phyloP scores from a whole-genome alignment of 2,113 vertebrate genomes.

The Mystacornis crossleyi region DNA sequence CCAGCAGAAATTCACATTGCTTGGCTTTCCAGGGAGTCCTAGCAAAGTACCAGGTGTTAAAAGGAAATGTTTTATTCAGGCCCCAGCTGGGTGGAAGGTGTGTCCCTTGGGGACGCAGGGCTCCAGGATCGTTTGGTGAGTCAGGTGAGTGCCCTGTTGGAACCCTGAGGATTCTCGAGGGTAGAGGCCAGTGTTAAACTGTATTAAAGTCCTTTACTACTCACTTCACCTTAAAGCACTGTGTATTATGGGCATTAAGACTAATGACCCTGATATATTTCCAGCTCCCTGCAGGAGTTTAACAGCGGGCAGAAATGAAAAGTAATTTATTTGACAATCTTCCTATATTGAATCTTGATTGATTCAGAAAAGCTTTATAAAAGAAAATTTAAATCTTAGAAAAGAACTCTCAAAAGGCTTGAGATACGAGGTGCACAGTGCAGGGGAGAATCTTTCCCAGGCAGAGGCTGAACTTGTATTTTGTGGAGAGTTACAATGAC shows the following conservation, averaged over 20 bases:
- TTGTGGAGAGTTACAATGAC: neutral
- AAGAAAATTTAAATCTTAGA: slow-evolving; percentile 25
- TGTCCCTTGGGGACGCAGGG: neutral
- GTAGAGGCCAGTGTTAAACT: neutral
- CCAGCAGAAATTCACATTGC: neutral
- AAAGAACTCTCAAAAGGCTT: neutral
- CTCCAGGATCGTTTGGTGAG: neutral
- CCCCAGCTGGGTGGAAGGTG: neutral
- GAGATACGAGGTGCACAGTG: neutral
- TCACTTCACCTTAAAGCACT: slow-evolving; percentile 14
- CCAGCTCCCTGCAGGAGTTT: slow-evolving; percentile 45
- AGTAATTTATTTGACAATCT: slow-evolving; percentile 65
- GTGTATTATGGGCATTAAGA: slow-evolving; percentile 43
- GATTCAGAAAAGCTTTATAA: slow-evolving; percentile 51
- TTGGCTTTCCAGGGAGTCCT: neutral
- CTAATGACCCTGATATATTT: slow-evolving; percentile 66
- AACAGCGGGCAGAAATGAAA: slow-evolving; percentile 54
- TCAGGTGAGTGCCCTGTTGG: neutral
- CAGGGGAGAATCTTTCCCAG: neutral
- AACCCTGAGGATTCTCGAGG: neutral
- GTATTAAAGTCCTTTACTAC: neutral
- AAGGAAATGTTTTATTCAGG: neutral
- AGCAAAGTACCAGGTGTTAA: neutral
- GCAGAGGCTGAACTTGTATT: neutral
- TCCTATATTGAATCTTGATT: slow-evolving; percentile 46